phyloP scores from a whole-genome alignment of 2,113 vertebrate genomes.

The Xenopus borealis region DNA sequence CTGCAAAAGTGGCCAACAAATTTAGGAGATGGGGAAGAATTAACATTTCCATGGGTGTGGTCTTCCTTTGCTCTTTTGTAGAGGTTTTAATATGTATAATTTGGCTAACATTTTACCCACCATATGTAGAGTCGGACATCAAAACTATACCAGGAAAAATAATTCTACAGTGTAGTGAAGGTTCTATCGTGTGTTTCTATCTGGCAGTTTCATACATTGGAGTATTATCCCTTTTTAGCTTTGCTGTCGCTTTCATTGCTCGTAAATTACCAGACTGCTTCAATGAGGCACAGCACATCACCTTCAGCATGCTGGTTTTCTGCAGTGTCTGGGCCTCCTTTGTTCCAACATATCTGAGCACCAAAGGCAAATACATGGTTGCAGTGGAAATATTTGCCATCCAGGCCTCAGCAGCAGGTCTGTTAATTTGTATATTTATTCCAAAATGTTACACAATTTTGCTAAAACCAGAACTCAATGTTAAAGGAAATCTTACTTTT shows the following conservation, averaged over 20 bases:
- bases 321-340: background rate
- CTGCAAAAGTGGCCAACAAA: background rate
- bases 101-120: background rate
- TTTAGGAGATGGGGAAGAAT: conserved; percentile 54
- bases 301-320: conserved; percentile 2
- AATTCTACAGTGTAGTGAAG: background rate
- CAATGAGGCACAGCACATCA: conserved; percentile 7
- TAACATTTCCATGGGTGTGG: conserved; percentile 52
- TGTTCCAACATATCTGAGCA: background rate
- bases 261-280: background rate
- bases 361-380: background rate
- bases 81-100: background rate
- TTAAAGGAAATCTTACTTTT: too few species aligned
- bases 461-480: background rate
- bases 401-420: background rate
- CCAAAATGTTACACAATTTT: background rate
- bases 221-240: too few species aligned
- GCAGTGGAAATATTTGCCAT: conserved; percentile 9
- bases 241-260: background rate
- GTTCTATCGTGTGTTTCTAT: background rate
- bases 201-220: background rate
- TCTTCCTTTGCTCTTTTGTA: conserved; percentile 62
- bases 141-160: background rate
- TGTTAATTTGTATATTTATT: background rate
- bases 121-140: background rate